Base-by-base conservation (phyloP, 2,797 vertebrate species). In the Hemitrygon akajei region DNA sequence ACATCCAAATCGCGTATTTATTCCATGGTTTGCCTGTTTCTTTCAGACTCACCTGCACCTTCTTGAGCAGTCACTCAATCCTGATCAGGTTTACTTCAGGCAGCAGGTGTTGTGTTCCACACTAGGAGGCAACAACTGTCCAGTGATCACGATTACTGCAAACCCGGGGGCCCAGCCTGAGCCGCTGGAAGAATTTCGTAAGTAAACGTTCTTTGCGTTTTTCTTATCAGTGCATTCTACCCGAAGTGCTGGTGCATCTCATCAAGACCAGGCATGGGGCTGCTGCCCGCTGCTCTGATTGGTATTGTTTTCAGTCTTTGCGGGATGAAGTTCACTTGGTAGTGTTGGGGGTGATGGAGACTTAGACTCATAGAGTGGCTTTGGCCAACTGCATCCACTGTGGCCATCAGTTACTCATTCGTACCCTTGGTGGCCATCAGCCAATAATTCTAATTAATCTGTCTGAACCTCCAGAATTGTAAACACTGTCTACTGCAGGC, bases 71-170 rank as follows among this genome's bases (percentile, higher is more conserved):
- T 97, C 94, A 0, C 94, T 97, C 94, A 97, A 98, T 94, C 96
- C 95, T 0, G 94, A 94, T 94, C 96, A 96, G 94, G 94, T 98
- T 93, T 99, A 98, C 95, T 98, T 98, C 96, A 96, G 95, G 93
- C 96, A 97, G 93, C 97, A 98, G 93, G 95, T 93, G 0, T 96
- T 99, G 93, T 98, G 98, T 93, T 94, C 96, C 66, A 98, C 97
- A 0, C 95, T 99, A 56, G 97, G 97, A 86, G 98, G 97, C 92
- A 99, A 99, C 93, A 34, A 95, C 0, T 99, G 98, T 95, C 98
- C 98, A 0, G 0, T 99, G 95, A 96, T 99, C 95, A 99, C 98
- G 18, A 96, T 99, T 96, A 98, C 98, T 0, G 98, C 98, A 93
- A 97, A 96, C 95, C 98, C 98, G 0, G 95, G 96, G 47, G 97